phyloP scores from a whole-genome alignment of 92 coral and sea anemone genomes.

The Zoanthus sansibaricus region DNA sequence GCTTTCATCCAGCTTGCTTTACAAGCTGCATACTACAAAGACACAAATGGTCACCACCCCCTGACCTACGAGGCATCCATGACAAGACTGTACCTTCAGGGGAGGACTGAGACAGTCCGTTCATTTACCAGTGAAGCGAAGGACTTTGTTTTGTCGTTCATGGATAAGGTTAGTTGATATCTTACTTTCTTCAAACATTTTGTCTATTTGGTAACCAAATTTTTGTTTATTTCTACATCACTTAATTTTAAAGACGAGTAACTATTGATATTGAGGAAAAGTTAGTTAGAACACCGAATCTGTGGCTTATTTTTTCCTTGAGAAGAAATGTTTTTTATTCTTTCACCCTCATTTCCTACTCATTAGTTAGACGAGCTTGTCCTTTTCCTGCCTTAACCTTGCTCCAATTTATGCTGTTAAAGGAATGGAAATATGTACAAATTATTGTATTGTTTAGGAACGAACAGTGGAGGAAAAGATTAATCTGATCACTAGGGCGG shows the following conservation, averaged over 20 bases:
- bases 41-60: slow-evolving; percentile 86
- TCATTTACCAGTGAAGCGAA: slow-evolving; percentile 84
- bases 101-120: slow-evolving; percentile 98
- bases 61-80: slow-evolving; percentile 95
- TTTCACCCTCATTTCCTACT: too few relatives aligned
- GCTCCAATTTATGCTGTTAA: too few relatives aligned
- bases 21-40: slow-evolving; percentile 89
- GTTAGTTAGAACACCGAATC: too few relatives aligned
- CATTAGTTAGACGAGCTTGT: too few relatives aligned
- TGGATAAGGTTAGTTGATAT: slow-evolving; percentile 44
- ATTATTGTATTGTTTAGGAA: neutral
- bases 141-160: slow-evolving; percentile 84
- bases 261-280: too few relatives aligned
- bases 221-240: too few relatives aligned
- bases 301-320: too few relatives aligned
- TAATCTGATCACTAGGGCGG: slow-evolving; percentile 67
- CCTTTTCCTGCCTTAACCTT: too few relatives aligned
- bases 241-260: too few relatives aligned
- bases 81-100: slow-evolving; percentile 94
- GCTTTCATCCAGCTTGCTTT: slow-evolving; percentile 96
- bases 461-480: slow-evolving; percentile 70
- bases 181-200: neutral
- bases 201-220: too few relatives aligned
- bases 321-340: too few relatives aligned
- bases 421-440: too few relatives aligned